Conservation (phyloP, 2,113 vertebrate species). For the Electrona antarctica region DNA sequence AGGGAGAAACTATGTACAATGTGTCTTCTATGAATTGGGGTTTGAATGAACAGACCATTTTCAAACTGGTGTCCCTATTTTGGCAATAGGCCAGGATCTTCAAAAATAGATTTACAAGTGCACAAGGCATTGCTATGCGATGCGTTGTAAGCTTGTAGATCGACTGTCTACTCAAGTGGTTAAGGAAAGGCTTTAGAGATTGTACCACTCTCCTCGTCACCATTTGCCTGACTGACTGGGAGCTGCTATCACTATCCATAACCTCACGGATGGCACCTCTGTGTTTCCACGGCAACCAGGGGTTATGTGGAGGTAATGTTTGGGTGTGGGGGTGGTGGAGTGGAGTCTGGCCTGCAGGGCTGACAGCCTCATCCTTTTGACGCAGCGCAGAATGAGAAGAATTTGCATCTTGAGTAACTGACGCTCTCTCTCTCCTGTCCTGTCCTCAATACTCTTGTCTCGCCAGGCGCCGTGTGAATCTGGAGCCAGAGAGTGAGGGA, state of each 20-base stretch:
- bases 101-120: too few relatives aligned
- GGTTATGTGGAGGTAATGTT: constrained; percentile 38
- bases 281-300: constrained; percentile 56
- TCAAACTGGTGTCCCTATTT: too few relatives aligned
- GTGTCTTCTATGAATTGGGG: too few relatives aligned
- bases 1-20: too few relatives aligned
- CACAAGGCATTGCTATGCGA: too few relatives aligned
- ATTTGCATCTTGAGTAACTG: constrained; percentile 1
- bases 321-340: constrained; percentile 1
- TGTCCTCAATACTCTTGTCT: neutral
- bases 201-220: neutral
- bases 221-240: neutral
- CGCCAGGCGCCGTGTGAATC: constrained; percentile 85
- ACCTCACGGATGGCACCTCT: constrained; percentile 23
- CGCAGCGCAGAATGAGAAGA: neutral
- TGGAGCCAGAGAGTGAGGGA: constrained; percentile 92
- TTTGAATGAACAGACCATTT: too few relatives aligned
- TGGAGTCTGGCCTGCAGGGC: neutral
- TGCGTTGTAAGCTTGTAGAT: too few relatives aligned
- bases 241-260: constrained; percentile 3
- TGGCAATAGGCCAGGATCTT: too few relatives aligned
- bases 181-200: neutral
- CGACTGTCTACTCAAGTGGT: neutral
- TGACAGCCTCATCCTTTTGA: neutral
- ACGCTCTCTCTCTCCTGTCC: neutral